Evolutionary conservation across 2,797 vertebrate species (phyloP), one percentile per base, ranked within the genome.

Genomic region (Okamejei kenojei): DNA sequence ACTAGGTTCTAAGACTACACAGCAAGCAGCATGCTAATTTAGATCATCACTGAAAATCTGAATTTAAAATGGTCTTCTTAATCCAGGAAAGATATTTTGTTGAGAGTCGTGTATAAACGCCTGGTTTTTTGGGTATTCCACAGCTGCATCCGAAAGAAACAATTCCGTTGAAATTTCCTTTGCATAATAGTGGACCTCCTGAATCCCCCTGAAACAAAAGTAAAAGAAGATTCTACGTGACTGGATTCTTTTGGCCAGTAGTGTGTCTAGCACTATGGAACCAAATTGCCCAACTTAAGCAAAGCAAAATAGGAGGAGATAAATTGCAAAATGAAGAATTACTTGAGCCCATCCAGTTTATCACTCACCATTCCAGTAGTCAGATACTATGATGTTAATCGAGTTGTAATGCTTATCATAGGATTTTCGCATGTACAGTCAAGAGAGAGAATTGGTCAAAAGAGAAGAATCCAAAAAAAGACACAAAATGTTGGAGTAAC

Each of bases 141-240:
- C 95, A 95, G 90, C 58, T 93, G 1, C 0, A 54, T 17, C 94
- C 94, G 17, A 94, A 94, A 17, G 94, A 95, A 71, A 95, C 93
- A 15, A 95, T 7, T 58, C 94, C 95, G 17, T 94, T 95, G 32
- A 95, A 45, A 17, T 68, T 74, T 77, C 93, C 94, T 17, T 94
- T 93, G 93, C 95, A 95, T 78, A 94, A 35, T 65, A 95, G 88
- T 19, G 95, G 94, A 65, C 95, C 94, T 0, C 95, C 94, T 65
- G 94, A 95, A 93, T 95, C 95, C n/a, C 95, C 95, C 95, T 95
- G 93, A 79, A 94, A 94, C 80, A 93, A 63, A 91, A 61, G 38
- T 71, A 93, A 74, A 73, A 38, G 32, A 73, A 26, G 8, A 35
- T 90, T 45, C 68, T 32, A 38, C 73, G 17, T 7, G 19, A 11